Base-by-base conservation (phyloP, 2,113 vertebrate genomes). In the Elachura formosa region DNA sequence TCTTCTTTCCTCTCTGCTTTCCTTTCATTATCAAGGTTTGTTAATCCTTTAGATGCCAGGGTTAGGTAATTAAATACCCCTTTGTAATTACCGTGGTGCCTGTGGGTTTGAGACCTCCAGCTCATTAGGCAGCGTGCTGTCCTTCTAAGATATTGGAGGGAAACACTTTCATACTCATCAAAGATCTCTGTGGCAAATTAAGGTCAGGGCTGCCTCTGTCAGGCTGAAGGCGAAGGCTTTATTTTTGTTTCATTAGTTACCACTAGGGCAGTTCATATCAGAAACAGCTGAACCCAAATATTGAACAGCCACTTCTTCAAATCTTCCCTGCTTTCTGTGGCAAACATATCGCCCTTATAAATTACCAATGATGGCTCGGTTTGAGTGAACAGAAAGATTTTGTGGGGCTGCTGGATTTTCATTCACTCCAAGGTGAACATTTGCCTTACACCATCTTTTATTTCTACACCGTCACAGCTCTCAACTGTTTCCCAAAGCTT, bases 31-130 rank as follows among this genome's bases (percentile, higher is more conserved):
- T 93, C 89, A 95, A 96, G 96, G 87, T 95, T 96, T 89, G 94
- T 95, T 97, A 97, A 97, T 97, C 96, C 96, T 98, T 96, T 92
- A 95, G 92, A 94, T 96, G 72, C 84, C 89, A 79, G 77, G 83
- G 92, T 92, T 96, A 96, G 94, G 92, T 97, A 95, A 97, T 75
- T 98, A 97, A 98, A 97, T 94, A 97, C 62, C 40, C 86, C 93
- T 96, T 97, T 97, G 89, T 97, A 97, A 98, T 98, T 97, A 98
- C 96, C 33, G 58, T 8, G n/a, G 94, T 93, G 92, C 92, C 97
- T 93, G 59, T 96, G 94, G 93, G 95, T 94, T 97, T 90, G 62
- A 96, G 97, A 91, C 84, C 96, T 95, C 94, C 91, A 94, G 95
- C 96, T 97, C 94, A 96, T 97, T 98, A 97, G 95, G 90, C 93